Base-by-base conservation (phyloP, 2,113 vertebrate genomes). In the Chrysochloris asiatica region DNA sequence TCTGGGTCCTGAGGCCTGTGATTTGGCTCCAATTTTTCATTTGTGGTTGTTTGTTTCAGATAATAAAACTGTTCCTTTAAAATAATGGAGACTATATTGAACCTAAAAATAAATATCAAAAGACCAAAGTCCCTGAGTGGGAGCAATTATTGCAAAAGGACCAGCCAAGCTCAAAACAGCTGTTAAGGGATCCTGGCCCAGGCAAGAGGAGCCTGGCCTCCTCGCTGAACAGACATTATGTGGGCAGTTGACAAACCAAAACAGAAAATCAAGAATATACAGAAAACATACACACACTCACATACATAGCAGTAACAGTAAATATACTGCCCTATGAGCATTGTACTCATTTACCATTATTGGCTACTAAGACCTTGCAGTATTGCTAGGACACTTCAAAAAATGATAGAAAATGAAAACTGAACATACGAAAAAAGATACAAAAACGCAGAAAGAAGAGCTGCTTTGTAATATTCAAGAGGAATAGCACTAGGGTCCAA, bases 91-190 rank as follows among this genome's bases (percentile, higher is more conserved):
- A 87, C 95, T 90, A 93, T 95, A 95, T 83, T 85, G 90, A 95
- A 94, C 93, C 94, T 96, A 95, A 96, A 96, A 97, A 96, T 96
- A 97, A 96, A 89, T 95, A 95, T 89, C 92, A 91, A 92, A 96
- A 96, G 92, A 94, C 90, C 92, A 72, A 96, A 95, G 90, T 93
- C 94, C 86, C 93, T 89, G 86, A 85, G 76, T 87, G 93, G 87
- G 93, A 96, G 69, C 87, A 91, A 96, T 97, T 93, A 94, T 78
- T 96, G 91, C 86, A 48, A 85, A 93, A 96, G 86, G 81, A 83
- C 88, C 41, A 87, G 94, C 86, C 93, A 91, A 93, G 73, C 92
- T 95, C 93, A 82, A 94, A 95, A 87, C 84, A 95, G 84, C 94
- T 93, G 89, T 94, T 95, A 92, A 84, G 81, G 87, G 92, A 95